phyloP scores from a whole-genome alignment of 2,797 vertebrate species.

The Rhodeus uyekii region DNA sequence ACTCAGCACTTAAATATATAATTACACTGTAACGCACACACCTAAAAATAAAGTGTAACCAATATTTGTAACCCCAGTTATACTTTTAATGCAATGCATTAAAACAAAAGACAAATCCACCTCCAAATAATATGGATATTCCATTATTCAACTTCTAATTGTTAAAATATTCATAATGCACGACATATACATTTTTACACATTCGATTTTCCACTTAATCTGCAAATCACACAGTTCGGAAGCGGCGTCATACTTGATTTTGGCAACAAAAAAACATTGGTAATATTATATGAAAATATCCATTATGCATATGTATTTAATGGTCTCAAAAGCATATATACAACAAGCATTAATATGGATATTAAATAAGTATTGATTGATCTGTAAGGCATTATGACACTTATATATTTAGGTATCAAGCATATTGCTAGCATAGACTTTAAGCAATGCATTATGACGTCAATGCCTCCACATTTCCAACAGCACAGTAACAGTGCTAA shows the following conservation, averaged over 20 bases:
- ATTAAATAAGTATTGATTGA: neutral
- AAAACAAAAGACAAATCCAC: neutral
- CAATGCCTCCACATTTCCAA: neutral
- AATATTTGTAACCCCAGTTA: neutral
- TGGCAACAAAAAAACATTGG: neutral
- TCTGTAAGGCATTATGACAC: neutral
- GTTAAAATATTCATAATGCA: neutral
- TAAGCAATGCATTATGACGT: conserved; percentile 15
- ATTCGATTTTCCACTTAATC: neutral
- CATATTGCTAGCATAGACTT: neutral
- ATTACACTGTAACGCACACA: neutral
- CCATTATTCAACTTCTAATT: neutral
- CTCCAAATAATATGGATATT: neutral
- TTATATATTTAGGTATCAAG: neutral
- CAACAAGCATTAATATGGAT: neutral
- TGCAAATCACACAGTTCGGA: neutral
- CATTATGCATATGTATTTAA: neutral
- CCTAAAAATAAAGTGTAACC: neutral
- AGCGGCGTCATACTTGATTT: no score
- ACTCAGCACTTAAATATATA: neutral
- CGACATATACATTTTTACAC: neutral
- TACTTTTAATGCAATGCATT: neutral
- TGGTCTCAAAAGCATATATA: neutral
- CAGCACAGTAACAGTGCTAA: neutral
- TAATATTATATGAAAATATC: neutral